Evolutionary conservation across 1,140 invertebrate genomes (phyloP).

Genomic region (Trichomalopsis sarcophagae): DNA sequence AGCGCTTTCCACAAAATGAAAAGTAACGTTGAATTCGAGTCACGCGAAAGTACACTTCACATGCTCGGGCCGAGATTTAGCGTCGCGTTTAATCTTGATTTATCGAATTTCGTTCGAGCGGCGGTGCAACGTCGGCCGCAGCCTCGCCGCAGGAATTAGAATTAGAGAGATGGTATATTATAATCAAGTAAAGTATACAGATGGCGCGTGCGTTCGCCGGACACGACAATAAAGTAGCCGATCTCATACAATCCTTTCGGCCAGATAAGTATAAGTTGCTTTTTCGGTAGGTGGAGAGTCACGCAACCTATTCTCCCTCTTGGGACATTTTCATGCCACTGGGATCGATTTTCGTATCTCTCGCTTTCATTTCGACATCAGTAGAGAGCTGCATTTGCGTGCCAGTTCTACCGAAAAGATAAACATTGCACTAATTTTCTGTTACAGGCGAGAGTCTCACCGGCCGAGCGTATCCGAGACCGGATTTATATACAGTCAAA

Average conservation of each 20-base stretch:
- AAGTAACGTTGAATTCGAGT: neutral
- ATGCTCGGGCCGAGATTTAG: neutral
- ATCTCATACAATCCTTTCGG: neutral
- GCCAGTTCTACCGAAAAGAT: neutral
- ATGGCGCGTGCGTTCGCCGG: neutral
- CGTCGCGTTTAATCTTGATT: neutral
- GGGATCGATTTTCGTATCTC: too few species aligned
- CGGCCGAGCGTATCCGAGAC: slow-evolving; percentile 39
- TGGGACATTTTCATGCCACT: too few species aligned
- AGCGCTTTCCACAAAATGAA: neutral
- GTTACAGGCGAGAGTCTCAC: slow-evolving; percentile 31
- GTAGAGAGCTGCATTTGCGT: too few species aligned
- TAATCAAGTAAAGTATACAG: slow-evolving; percentile 29
- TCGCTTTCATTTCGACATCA: too few species aligned
- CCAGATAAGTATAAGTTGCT: too few species aligned
- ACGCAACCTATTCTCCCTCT: too few species aligned
- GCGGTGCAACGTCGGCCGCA: neutral
- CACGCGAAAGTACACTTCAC: neutral
- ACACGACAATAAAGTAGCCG: neutral
- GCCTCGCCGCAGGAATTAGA: neutral
- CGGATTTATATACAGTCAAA: slow-evolving; percentile 45
- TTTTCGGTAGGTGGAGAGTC: too few species aligned
- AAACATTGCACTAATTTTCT: neutral
- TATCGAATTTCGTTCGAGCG: neutral
- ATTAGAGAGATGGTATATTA: neutral